Evolutionary conservation across 2,113 vertebrate genomes (phyloP), one percentile per base, ranked within the genome.

Genomic region (Empidonax traillii): DNA sequence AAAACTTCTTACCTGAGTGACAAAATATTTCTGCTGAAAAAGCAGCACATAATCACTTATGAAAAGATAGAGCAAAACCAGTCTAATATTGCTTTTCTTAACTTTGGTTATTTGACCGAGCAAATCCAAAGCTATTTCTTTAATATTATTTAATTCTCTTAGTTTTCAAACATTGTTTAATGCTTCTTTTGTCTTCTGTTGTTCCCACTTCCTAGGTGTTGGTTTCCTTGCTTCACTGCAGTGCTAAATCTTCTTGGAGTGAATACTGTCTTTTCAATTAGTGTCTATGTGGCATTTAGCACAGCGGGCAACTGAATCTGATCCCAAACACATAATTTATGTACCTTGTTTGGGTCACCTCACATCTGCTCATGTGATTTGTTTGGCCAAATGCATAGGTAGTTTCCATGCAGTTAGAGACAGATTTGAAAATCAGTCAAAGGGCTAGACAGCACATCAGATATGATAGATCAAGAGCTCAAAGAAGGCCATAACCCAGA

Each of bases 321-420:
- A 79, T 94, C 53, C 85, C 93, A 85, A 85, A 91, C 41, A 87
- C 49, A 89, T 94, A 3, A 94, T 87, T 94, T 78, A 61, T 24
- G 49, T 33, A 30, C 71, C 66, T 76, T 13, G 58, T 87, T 89
- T 87, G 87, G 89, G 69, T 94, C 81, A 93, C 37, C 35, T 85
- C 89, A 68, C 81, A 95, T 91, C 87, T 95, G 93, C 46, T 94
- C 62, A 22, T 69, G n/a, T 8, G 58, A 73, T 85, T 91, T 89
- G 58, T 87, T 63, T 93, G 87, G 51, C 49, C 74, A 91, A 94
- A 85, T 6, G 21, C 56, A 75, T 12, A 76, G 56, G 22, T 49
- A 72, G 37, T 35, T 69, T 79, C 85, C 72, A 37, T 46, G 41
- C 77, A 69, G 41, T 49, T 65, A 69, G 49, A 82, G 49, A 82